Base-by-base conservation (phyloP, 2,797 vertebrate genomes). In the Cirrhinus molitorella region DNA sequence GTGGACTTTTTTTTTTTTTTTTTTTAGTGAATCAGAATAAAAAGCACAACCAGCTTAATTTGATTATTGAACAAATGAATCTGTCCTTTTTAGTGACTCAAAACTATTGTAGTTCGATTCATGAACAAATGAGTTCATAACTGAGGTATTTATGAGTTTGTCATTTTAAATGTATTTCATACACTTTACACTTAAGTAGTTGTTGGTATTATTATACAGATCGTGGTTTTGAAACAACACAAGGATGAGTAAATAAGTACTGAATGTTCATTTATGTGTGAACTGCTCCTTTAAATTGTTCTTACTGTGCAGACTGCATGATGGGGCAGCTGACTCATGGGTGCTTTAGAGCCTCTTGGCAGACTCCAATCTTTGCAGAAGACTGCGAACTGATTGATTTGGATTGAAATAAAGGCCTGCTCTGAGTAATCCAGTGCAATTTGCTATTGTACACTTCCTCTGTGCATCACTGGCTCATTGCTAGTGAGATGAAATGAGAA, bases 331-430 rank as follows among this genome's bases (percentile, higher is more conserved):
- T 89, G 75, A 79, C 37, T 79, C 83, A 80, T 80, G 74, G 6
- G 63, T 80, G 68, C 45, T 74, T 71, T 80, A 80, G 77, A 31
- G 66, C 73, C 68, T 70, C 31, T 31, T 77, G 45, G 55, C 77
- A 76, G 81, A 81, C 31, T 55, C 47, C 71, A 63, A 78, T 87
- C 85, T 80, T 59, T 49, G 79, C 67, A 82, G 83, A 83, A 85
- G 74, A 84, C 71, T 81, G 70, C 25, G 12, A 84, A 85, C 80
- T 87, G 84, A 85, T 34, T 87, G 86, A 88, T 84, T 86, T 83
- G 68, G 86, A 83, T 70, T 75, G 85, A 79, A 84, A 87, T 82
- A 16, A 77, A 87, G 73, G 67, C 82, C 84, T 81, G 70, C 65
- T 37, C 45, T 55, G 87, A 80, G 79, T 79, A 85, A 88, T 80